These are phyloP conservation scores for Fabriciana adippe DNA, from an alignment of 2,888 invertebrate species.

Conservation along the genomic window DNA sequence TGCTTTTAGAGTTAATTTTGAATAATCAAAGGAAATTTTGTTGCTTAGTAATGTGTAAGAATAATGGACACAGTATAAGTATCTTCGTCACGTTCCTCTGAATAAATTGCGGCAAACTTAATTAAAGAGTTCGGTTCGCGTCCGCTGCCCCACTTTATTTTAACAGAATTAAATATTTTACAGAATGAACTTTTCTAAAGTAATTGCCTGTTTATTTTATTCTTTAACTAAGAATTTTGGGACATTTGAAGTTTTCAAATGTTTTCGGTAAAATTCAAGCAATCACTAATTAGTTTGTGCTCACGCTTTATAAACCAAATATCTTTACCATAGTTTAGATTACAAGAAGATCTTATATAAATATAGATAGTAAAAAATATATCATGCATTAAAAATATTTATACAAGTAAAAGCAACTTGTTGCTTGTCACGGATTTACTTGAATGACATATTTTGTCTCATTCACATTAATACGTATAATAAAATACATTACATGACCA, in stretches of 20 bases:
- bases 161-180: slow-evolving; percentile 41
- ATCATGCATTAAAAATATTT: too few relatives aligned
- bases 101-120: slow-evolving; percentile 67
- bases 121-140: slow-evolving; percentile 57
- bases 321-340: too few relatives aligned
- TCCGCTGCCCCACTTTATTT: slow-evolving; percentile 36
- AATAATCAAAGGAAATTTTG: background rate
- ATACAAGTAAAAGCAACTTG: too few relatives aligned
- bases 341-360: too few relatives aligned
- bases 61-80: slow-evolving; percentile 23
- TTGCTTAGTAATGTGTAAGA: slow-evolving; percentile 7
- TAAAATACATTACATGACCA: too few relatives aligned
- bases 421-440: too few relatives aligned
- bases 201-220: slow-evolving; percentile 30
- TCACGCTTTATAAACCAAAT: too few relatives aligned
- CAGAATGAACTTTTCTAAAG: slow-evolving; percentile 23
- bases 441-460: too few relatives aligned
- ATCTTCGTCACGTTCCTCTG: slow-evolving; percentile 56
- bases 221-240: slow-evolving; percentile 12
- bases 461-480: too few relatives aligned
- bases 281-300: too few relatives aligned
- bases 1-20: too few relatives aligned
- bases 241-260: background rate
- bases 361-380: too few relatives aligned
- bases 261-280: background rate